Percentiles rank a stretch among this genome's conserved stretches.
These are phyloP conservation scores for Caenorhabditis sp. DNA, from an alignment of 2,888 invertebrate genomes.

Conservation along the genomic window DNA sequence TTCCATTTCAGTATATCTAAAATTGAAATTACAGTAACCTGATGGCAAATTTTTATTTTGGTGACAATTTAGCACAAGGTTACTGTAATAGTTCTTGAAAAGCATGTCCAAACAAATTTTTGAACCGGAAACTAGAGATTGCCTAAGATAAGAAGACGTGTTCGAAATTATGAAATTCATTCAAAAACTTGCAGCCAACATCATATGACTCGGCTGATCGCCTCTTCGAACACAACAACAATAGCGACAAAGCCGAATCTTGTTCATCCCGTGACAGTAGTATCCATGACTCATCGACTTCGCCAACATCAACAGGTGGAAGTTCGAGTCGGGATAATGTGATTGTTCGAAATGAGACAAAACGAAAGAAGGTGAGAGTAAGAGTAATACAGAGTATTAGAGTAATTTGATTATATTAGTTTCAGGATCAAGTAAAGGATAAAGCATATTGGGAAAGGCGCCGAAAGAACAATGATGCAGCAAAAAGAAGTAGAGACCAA, in stretches of 20 bases:
- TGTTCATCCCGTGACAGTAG: slow-evolving; percentile 38
- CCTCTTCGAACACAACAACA: slow-evolving; percentile 39
- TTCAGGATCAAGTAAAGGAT: slow-evolving; percentile 75
- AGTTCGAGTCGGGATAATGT: slow-evolving; percentile 46
- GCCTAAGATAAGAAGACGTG: too few species aligned
- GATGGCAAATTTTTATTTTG: too few species aligned
- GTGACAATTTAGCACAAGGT: too few species aligned
- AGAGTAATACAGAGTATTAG: too few species aligned
- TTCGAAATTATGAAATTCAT: too few species aligned
- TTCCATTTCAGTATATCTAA: too few species aligned
- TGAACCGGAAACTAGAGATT: too few species aligned
- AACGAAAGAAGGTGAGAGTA: slow-evolving; percentile 40
- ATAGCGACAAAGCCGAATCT: slow-evolving; percentile 37
- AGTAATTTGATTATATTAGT: background rate
- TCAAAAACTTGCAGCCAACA: slow-evolving; percentile 19
- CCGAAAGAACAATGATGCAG: slow-evolving; percentile 91
- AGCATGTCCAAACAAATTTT: too few species aligned
- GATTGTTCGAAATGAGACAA: slow-evolving; percentile 47
- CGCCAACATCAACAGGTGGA: slow-evolving; percentile 43
- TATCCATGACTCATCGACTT: slow-evolving; percentile 33
- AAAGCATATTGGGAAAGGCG: slow-evolving; percentile 87
- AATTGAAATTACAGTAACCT: too few species aligned
- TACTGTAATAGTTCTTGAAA: too few species aligned
- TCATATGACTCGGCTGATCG: slow-evolving; percentile 33
- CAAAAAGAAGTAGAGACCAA: slow-evolving; percentile 90